Evolutionary conservation across 1,140 invertebrate species (phyloP).

Genomic region (Asobara japonica): DNA sequence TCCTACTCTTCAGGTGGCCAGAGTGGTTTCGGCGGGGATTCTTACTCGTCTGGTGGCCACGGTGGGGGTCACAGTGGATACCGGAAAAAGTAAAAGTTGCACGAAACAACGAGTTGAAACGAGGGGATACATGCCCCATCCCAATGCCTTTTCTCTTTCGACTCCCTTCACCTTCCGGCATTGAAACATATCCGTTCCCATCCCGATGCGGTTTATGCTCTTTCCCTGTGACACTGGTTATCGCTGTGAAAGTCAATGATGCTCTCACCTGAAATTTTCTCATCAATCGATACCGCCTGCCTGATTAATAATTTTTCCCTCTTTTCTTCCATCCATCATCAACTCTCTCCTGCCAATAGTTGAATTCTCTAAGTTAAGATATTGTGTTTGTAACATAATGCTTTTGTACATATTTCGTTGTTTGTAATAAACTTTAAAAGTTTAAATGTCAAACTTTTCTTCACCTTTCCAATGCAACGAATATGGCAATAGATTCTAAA

Average conservation of each 20-base stretch:
- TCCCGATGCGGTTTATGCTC: background rate
- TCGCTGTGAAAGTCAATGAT: background rate
- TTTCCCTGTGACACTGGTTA: background rate
- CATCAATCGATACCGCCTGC: background rate
- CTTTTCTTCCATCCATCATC: background rate
- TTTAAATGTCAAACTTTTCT: no score
- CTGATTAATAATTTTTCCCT: background rate
- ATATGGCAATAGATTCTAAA: no score
- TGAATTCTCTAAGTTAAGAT: background rate
- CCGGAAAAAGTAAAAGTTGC: slow-evolving; percentile 27
- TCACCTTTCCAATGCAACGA: no score
- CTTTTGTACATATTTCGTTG: background rate
- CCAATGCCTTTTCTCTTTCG: background rate
- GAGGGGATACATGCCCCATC: background rate
- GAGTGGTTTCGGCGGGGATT: slow-evolving; percentile 17
- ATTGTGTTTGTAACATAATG: slow-evolving; percentile 1
- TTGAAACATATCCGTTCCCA: background rate
- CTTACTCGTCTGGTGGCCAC: slow-evolving; percentile 17
- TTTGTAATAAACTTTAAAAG: slow-evolving; percentile 15
- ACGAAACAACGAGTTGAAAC: background rate
- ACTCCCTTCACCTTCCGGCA: background rate
- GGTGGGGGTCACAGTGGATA: slow-evolving; percentile 13
- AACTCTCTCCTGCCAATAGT: background rate
- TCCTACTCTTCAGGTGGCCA: background rate
- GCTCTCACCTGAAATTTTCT: background rate